Conservation (phyloP, 2,797 vertebrate genomes). For the Loriculus beryllinus region DNA sequence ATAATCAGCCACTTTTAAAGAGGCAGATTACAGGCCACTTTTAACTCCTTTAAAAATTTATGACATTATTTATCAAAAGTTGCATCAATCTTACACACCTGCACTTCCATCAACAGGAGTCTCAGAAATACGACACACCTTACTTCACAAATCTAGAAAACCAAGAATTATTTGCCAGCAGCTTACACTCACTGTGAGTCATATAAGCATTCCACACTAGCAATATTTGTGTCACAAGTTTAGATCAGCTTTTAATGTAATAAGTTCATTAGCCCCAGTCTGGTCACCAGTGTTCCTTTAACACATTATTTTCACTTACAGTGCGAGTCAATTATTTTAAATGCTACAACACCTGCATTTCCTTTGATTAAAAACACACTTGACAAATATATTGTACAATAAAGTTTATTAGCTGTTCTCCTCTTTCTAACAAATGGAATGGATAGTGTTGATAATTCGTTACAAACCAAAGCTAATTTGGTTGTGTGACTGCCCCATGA, state of each 20-base stretch:
- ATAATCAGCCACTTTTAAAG: neutral
- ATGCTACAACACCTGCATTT: neutral
- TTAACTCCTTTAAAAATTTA: neutral
- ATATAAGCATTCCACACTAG: neutral
- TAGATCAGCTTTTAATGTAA: neutral
- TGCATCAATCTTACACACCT: neutral
- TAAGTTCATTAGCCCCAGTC: neutral
- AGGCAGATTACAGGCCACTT: neutral
- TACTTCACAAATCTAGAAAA: neutral
- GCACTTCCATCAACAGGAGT: neutral
- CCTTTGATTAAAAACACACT: slow-evolving; percentile 71
- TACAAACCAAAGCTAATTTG: slow-evolving; percentile 79
- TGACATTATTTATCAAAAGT: neutral
- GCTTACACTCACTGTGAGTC: neutral
- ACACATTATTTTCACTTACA: neutral
- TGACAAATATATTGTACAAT: slow-evolving; percentile 77
- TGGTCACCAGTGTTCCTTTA: neutral
- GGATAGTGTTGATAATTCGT: slow-evolving; percentile 78
- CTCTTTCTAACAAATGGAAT: slow-evolving; percentile 86
- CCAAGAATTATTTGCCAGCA: neutral
- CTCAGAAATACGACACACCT: neutral
- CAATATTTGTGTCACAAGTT: neutral
- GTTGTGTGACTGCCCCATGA: slow-evolving; percentile 69
- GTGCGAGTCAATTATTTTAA: neutral
- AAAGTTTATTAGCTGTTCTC: slow-evolving; percentile 87